Base-by-base conservation (phyloP, 2,797 vertebrate genomes). In the Molossus alvarezi region DNA sequence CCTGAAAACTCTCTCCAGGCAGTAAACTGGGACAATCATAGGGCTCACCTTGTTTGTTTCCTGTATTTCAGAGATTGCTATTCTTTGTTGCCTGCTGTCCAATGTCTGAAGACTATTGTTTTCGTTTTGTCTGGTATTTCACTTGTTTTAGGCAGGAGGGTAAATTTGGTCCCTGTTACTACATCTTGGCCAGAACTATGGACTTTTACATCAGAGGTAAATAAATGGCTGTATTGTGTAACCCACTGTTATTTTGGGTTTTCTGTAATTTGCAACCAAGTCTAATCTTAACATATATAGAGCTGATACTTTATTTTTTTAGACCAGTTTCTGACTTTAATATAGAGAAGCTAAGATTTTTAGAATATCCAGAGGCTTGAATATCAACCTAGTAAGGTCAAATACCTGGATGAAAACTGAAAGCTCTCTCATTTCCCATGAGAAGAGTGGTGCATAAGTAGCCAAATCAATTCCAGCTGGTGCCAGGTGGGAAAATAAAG, bases 261-360 rank as follows among this genome's bases (percentile, higher is more conserved):
- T 97, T 96, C 62, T 94, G 65, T 95, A 45, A 97, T 92, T 97
- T 94, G 51, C 27, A 90, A 48, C 69, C 73, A 95, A 90, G 91
- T 69, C 25, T 84, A 95, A 95, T 94, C 55, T 82, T 95, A 95
- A 91, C 37, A 97, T 95, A 79, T 69, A 81, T 13, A 91, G 21
- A 27, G 69, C 1, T 85, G 80, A 95, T 90, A 23, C 27, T 55
- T 95, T 48, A 88, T 93, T 94, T 95, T 91, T 95, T 96, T 92
- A 72, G 62, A 92, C 71, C 18, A 89, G 58, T 55, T 94, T 92
- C 18, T 96, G 57, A 91, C 80, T 96, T 95, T 82, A 91, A 88
- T 88, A 97, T 92, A 92, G 84, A 94, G 82, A 97, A 91, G 62
- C 48, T 94, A 87, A 96, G 51, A 55, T 83, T 92, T 96, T 88